Conservation (phyloP, 2,888 invertebrate species). For the Eudemis profundana region DNA sequence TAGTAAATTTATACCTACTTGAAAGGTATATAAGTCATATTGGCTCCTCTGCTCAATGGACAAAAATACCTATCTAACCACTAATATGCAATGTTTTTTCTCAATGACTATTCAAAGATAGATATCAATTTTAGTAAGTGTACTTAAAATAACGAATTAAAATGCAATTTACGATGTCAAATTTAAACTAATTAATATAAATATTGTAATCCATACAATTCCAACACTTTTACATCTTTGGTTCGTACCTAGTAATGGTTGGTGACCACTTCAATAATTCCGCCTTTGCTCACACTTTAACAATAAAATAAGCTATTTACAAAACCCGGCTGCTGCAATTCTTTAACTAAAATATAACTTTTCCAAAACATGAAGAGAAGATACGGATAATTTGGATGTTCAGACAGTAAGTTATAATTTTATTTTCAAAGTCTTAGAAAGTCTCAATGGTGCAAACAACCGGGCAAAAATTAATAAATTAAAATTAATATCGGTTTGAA, state of each 20-base stretch:
- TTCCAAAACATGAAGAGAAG: no score
- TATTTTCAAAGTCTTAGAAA: no score
- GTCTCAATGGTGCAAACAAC: not conserved
- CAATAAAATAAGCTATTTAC: conserved; percentile 35
- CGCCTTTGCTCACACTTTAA: conserved; percentile 45
- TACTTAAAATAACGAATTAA: conserved; percentile 21
- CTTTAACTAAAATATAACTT: not conserved
- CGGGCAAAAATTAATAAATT: conserved; percentile 37
- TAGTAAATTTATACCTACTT: not conserved
- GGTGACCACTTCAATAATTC: conserved; percentile 65
- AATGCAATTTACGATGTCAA: conserved; percentile 35
- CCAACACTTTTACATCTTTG: conserved; percentile 84
- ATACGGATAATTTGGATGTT: no score
- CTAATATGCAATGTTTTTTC: not conserved
- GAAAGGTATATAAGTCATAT: not conserved
- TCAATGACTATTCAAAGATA: conserved; percentile 1
- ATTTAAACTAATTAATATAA: conserved; percentile 35
- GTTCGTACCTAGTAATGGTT: conserved; percentile 80
- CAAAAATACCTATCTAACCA: not conserved
- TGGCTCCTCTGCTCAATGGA: no score
- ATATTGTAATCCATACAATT: conserved; percentile 59
- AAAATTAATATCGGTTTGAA: conserved; percentile 51
- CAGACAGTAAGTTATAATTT: no score
- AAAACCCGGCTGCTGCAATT: conserved; percentile 24
- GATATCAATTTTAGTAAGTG: not conserved